These are phyloP conservation scores for Noctilio leporinus DNA, from an alignment of 2,113 vertebrate genomes.

Conservation along the genomic window DNA sequence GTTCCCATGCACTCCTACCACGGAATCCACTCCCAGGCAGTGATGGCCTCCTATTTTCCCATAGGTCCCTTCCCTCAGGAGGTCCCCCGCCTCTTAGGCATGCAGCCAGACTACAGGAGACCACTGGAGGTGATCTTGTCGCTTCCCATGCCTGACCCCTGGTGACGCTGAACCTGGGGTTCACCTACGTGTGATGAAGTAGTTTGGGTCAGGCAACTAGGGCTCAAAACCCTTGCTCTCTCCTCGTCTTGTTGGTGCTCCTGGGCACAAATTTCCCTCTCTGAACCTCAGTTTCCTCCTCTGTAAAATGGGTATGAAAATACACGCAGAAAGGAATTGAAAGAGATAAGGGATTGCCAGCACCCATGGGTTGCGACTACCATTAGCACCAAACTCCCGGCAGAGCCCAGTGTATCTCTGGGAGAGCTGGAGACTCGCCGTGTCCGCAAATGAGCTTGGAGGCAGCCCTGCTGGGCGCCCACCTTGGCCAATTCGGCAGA, in stretches of 20 bases:
- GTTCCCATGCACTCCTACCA: background rate
- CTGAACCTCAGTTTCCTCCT: background rate
- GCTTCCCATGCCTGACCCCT: background rate
- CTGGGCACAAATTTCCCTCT: background rate
- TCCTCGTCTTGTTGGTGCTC: background rate
- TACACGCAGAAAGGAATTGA: background rate
- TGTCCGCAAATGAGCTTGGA: fast-evolving
- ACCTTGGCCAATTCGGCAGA: background rate
- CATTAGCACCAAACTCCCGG: background rate
- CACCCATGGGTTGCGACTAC: background rate
- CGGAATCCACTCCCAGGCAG: background rate
- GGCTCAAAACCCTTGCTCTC: background rate
- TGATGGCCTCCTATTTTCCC: background rate
- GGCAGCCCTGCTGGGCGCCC: background rate
- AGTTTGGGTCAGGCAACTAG: background rate
- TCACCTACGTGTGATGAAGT: fast-evolving
- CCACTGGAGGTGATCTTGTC: background rate
- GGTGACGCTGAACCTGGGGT: background rate
- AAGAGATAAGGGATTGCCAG: background rate
- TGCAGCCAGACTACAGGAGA: background rate
- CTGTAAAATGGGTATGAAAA: background rate
- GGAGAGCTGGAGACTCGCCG: too few species aligned
- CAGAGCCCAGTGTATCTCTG: background rate
- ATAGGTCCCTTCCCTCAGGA: background rate
- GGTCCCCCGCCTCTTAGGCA: too few species aligned